Conservation (phyloP, 2,888 invertebrate species). For the Scrobipalpa costella region DNA sequence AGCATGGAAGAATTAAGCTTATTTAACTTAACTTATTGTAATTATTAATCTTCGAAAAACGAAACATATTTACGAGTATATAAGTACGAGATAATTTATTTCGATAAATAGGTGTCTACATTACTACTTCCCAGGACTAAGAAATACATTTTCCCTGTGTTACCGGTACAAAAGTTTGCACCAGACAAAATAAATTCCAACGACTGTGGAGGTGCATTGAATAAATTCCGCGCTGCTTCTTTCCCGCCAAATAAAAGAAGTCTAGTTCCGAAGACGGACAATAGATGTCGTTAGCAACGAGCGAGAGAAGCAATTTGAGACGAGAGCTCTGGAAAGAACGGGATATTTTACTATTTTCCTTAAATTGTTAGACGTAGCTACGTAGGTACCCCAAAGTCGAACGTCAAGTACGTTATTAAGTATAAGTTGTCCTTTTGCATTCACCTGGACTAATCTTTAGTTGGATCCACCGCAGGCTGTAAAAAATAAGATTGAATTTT, state of each 20-base stretch:
- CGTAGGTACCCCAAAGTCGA: too few species aligned
- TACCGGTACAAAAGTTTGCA: not conserved
- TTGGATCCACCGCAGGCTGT: too few species aligned
- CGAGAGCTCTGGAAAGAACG: conserved; percentile 39
- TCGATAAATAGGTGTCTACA: not conserved
- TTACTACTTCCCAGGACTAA: not conserved
- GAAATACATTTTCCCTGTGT: not conserved
- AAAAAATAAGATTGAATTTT: too few species aligned
- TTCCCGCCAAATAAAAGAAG: conserved; percentile 9
- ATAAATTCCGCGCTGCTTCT: conserved; percentile 5
- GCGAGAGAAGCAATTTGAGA: conserved; percentile 51
- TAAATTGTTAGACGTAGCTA: too few species aligned
- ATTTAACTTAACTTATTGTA: too few species aligned
- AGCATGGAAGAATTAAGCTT: too few species aligned
- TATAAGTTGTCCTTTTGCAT: too few species aligned
- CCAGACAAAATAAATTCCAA: not conserved
- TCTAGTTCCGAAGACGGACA: conserved; percentile 4
- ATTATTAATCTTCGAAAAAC: too few species aligned
- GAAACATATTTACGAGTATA: too few species aligned
- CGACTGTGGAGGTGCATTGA: conserved; percentile 7
- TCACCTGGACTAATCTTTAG: too few species aligned
- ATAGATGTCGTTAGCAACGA: conserved; percentile 48
- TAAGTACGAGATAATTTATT: not conserved
- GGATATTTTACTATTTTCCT: not conserved
- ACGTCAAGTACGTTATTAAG: too few species aligned